Evolutionary conservation across 2,888 invertebrate genomes (phyloP).

Genomic region (Sminthurinus aureus): DNA sequence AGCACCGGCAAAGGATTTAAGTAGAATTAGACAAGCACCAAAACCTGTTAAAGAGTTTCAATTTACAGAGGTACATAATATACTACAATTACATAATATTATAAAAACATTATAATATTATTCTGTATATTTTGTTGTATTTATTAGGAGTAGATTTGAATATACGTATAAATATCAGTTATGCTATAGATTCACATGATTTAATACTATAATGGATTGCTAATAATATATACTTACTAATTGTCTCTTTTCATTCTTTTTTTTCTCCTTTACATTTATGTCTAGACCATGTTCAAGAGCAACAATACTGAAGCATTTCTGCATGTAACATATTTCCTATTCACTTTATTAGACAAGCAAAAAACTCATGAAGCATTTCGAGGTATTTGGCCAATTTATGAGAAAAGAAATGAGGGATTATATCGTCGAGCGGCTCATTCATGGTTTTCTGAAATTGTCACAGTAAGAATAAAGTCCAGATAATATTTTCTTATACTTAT

Average conservation of each 20-base stretch:
- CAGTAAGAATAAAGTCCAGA: background rate
- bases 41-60: background rate
- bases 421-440: conserved; percentile 24
- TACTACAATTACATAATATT: background rate
- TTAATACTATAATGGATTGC: too few relatives aligned
- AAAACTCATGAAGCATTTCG: conserved; percentile 21
- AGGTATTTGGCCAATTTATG: conserved; percentile 37
- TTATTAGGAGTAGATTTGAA: too few relatives aligned
- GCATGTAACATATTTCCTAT: conserved; percentile 32
- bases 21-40: too few relatives aligned
- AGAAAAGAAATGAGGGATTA: conserved; percentile 27
- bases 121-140: background rate
- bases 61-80: conserved; percentile 22
- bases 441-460: conserved; percentile 34
- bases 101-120: background rate
- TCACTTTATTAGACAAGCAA: conserved; percentile 12
- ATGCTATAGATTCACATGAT: too few relatives aligned
- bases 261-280: background rate
- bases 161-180: too few relatives aligned
- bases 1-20: background rate
- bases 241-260: background rate
- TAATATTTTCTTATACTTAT: background rate
- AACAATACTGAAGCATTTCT: conserved; percentile 38
- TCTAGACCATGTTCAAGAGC: conserved; percentile 31
- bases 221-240: too few relatives aligned